phyloP scores from a whole-genome alignment of 1,140 invertebrate genomes.

The Aleiodes sp. region DNA sequence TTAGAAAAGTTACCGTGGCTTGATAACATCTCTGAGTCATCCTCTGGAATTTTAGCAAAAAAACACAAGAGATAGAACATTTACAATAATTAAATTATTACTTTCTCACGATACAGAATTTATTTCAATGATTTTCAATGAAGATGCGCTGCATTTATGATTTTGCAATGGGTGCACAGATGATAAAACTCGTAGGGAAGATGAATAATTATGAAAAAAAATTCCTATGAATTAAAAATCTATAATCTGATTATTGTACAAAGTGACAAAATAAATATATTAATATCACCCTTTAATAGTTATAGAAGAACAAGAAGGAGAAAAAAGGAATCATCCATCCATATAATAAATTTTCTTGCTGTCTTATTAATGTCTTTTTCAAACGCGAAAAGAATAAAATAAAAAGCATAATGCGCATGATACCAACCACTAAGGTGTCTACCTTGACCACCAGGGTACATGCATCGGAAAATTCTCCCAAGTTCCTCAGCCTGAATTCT shows the following conservation, averaged over 20 bases:
- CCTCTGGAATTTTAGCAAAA: conserved; percentile 60
- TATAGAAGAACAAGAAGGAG: no score
- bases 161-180: background rate
- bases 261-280: no score
- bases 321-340: background rate
- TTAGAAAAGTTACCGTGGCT: conserved; percentile 62
- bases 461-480: conserved; percentile 97
- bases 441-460: conserved; percentile 94
- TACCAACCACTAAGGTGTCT: conserved; percentile 79
- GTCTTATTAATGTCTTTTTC: conserved; percentile 5
- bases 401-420: conserved; percentile 63
- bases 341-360: background rate
- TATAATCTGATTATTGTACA: background rate
- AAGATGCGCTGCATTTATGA: background rate
- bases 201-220: conserved; percentile 5
- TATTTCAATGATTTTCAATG: conserved; percentile 3
- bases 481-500: conserved; percentile 97
- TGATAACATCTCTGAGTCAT: conserved; percentile 67
- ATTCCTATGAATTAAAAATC: background rate
- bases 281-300: no score
- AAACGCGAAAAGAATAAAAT: conserved; percentile 32
- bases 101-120: background rate
- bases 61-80: conserved; percentile 19
- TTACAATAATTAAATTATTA: background rate
- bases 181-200: background rate